These are phyloP conservation scores for Brachyhypopomus occidentalis DNA, from an alignment of 2,113 vertebrate species.

Conservation along the genomic window DNA sequence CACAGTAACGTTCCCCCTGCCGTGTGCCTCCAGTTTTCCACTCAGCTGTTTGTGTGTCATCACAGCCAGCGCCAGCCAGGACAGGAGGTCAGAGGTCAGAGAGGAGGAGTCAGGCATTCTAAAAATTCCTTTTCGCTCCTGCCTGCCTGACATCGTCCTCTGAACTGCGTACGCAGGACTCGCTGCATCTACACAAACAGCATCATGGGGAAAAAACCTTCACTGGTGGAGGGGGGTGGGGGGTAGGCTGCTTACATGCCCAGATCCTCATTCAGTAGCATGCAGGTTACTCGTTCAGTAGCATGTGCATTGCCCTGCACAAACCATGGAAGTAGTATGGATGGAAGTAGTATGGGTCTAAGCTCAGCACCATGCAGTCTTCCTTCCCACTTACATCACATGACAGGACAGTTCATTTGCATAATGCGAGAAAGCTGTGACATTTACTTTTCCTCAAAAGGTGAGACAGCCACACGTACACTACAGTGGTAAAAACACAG, in stretches of 20 bases:
- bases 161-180: background rate
- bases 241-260: constrained; percentile 42
- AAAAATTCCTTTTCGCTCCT: background rate
- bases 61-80: constrained; percentile 28
- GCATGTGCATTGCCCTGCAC: constrained; percentile 62
- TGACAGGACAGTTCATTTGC: constrained; percentile 18
- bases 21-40: constrained; percentile 38
- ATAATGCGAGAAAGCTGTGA: background rate
- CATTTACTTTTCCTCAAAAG: background rate
- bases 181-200: constrained; percentile 65
- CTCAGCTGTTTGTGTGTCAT: constrained; percentile 48
- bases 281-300: constrained; percentile 42
- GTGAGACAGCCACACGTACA: background rate
- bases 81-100: constrained; percentile 30
- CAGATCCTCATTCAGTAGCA: constrained; percentile 28
- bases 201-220: constrained; percentile 68
- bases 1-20: constrained; percentile 9
- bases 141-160: constrained; percentile 1
- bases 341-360: constrained; percentile 39
- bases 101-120: background rate
- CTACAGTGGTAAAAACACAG: background rate
- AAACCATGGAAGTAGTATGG: background rate
- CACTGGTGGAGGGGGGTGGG: constrained; percentile 52
- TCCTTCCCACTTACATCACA: constrained; percentile 37
- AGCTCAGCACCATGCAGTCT: constrained; percentile 43